Conservation (phyloP, 2,797 vertebrate genomes). For the Moxostoma hubbsi region DNA sequence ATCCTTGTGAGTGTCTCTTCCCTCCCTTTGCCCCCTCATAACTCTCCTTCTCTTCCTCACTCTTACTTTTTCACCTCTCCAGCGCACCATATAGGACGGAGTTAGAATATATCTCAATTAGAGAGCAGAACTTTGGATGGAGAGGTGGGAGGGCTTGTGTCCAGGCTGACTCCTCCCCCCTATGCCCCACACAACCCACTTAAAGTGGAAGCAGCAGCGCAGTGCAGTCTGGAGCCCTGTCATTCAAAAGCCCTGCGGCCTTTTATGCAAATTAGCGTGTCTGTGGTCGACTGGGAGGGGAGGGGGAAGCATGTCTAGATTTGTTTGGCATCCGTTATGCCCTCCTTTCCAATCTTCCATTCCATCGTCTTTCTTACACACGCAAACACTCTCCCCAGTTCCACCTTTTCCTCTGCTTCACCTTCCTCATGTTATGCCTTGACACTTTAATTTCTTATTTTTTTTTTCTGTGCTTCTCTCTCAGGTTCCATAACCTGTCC, state of each 20-base stretch:
- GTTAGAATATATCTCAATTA: conserved; percentile 76
- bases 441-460: conserved; percentile 52
- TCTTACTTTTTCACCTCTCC: conserved; percentile 43
- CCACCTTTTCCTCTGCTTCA: conserved; percentile 29
- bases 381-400: conserved; percentile 25
- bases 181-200: conserved; percentile 53
- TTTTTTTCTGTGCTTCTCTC: conserved; percentile 41
- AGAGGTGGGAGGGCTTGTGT: conserved; percentile 57
- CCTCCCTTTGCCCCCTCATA: conserved; percentile 18
- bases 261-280: conserved; percentile 67
- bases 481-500: conserved; percentile 46
- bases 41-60: conserved; percentile 40
- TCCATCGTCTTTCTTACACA: conserved; percentile 40
- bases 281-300: conserved; percentile 23
- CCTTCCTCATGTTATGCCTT: conserved; percentile 40
- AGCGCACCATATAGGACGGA: conserved; percentile 56
- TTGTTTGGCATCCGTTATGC: conserved; percentile 68
- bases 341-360: conserved; percentile 59
- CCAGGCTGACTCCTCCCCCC: conserved; percentile 57
- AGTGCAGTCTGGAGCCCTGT: conserved; percentile 52
- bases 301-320: conserved; percentile 65
- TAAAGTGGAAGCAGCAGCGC: conserved; percentile 62
- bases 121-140: conserved; percentile 66
- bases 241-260: conserved; percentile 59
- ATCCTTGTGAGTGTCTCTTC: conserved; percentile 58